These are phyloP conservation scores for Cynoglossus semilaevis DNA, from an alignment of 2,113 vertebrate genomes.

Conservation along the genomic window DNA sequence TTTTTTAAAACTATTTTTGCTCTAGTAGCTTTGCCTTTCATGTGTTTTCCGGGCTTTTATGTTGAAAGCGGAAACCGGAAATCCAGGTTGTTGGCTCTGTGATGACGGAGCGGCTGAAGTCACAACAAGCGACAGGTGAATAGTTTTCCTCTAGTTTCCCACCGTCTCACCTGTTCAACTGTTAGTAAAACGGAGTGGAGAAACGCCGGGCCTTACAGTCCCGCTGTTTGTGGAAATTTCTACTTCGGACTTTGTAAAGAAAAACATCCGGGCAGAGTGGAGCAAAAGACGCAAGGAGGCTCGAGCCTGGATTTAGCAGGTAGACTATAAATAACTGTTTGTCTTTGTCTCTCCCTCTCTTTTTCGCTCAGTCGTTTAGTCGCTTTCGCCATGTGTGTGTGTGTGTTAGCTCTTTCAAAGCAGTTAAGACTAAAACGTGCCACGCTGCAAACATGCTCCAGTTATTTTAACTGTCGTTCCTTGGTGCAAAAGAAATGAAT, in stretches of 20 bases:
- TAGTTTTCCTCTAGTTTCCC: slow-evolving; percentile 13
- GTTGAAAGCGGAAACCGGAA: slow-evolving; percentile 38
- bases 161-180: slow-evolving; percentile 12
- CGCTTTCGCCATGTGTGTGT: no score
- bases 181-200: not conserved
- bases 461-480: no score
- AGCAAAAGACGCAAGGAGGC: slow-evolving; percentile 20
- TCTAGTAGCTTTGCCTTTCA: not conserved
- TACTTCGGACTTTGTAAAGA: not conserved
- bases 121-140: slow-evolving; percentile 58
- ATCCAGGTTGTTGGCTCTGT: slow-evolving; percentile 15
- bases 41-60: slow-evolving; percentile 18
- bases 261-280: not conserved
- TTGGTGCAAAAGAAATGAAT: no score
- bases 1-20: no score
- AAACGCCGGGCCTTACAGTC: not conserved
- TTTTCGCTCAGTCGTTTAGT: not conserved
- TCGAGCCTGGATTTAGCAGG: slow-evolving; percentile 57
- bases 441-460: no score
- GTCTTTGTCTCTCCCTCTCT: not conserved
- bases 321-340: slow-evolving; percentile 57
- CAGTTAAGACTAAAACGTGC: no score
- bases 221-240: not conserved
- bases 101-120: slow-evolving; percentile 21
- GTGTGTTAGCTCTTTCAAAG: not conserved